Evolutionary conservation across 2,113 vertebrate species (phyloP).

Genomic region (Redunca redunca): DNA sequence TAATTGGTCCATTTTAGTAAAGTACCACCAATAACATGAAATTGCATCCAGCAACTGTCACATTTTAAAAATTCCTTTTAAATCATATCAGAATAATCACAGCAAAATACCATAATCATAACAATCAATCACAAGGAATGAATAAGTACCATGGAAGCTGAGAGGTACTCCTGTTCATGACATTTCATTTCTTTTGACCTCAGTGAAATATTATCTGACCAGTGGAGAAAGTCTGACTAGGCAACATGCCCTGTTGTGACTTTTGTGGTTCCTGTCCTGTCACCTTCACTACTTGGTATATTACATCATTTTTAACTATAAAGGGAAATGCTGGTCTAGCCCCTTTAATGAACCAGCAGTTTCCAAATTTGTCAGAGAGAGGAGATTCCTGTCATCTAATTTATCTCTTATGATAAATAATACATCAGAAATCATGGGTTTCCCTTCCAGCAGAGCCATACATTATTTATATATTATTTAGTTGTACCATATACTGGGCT

Average conservation of each 20-base stretch:
- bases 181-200: constrained; percentile 37
- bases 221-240: neutral
- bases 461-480: neutral
- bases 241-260: neutral
- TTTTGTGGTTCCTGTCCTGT: constrained; percentile 15
- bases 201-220: constrained; percentile 39
- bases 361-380: neutral
- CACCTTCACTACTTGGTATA: neutral
- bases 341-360: constrained; percentile 8
- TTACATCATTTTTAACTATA: constrained; percentile 22
- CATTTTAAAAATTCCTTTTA: neutral
- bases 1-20: neutral
- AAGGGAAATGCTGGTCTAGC: constrained; percentile 30
- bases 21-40: neutral
- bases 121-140: constrained; percentile 6
- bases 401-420: neutral
- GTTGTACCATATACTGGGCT: neutral
- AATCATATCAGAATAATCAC: constrained; percentile 22
- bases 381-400: neutral
- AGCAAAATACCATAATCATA: constrained; percentile 14
- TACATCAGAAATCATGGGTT: neutral
- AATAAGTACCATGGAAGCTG: neutral
- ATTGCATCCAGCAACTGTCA: neutral
- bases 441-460: neutral
- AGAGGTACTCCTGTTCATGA: neutral